Evolutionary conservation across 2,888 invertebrate species (phyloP).

Genomic region (Pocota personata): DNA sequence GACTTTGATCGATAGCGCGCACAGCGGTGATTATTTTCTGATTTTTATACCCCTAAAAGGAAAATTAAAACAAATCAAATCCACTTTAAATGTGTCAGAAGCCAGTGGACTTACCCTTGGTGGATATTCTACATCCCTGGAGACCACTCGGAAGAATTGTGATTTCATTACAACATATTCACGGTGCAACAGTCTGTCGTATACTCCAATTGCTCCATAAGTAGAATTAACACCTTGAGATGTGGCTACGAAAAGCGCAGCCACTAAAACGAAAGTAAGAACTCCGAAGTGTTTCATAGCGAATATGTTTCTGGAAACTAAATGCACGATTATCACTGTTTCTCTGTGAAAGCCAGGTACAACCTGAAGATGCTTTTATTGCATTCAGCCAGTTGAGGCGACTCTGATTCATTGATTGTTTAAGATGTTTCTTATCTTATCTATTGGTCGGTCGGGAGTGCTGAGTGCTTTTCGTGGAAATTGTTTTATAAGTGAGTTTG

Average conservation of each 20-base stretch:
- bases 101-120: slow-evolving; percentile 71
- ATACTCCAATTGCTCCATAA: slow-evolving; percentile 70
- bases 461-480: background rate
- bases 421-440: slow-evolving; percentile 43
- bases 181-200: slow-evolving; percentile 70
- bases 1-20: slow-evolving; percentile 70
- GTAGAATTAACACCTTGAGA: slow-evolving; percentile 72
- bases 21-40: slow-evolving; percentile 17
- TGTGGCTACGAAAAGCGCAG: slow-evolving; percentile 43
- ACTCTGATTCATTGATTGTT: slow-evolving; percentile 8
- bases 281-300: slow-evolving; percentile 44
- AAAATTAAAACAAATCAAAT: background rate
- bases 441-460: background rate
- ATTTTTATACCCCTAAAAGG: slow-evolving; percentile 22
- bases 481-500: background rate
- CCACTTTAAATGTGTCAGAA: background rate
- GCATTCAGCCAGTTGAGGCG: background rate
- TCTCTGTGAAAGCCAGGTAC: background rate
- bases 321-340: background rate
- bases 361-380: slow-evolving; percentile 8
- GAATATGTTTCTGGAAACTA: background rate
- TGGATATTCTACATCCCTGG: slow-evolving; percentile 71
- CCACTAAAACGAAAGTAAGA: slow-evolving; percentile 45
- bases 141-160: slow-evolving; percentile 59
- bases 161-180: slow-evolving; percentile 54